These are phyloP conservation scores for Folsomia candida DNA, from an alignment of 2,888 invertebrate species.

Conservation along the genomic window DNA sequence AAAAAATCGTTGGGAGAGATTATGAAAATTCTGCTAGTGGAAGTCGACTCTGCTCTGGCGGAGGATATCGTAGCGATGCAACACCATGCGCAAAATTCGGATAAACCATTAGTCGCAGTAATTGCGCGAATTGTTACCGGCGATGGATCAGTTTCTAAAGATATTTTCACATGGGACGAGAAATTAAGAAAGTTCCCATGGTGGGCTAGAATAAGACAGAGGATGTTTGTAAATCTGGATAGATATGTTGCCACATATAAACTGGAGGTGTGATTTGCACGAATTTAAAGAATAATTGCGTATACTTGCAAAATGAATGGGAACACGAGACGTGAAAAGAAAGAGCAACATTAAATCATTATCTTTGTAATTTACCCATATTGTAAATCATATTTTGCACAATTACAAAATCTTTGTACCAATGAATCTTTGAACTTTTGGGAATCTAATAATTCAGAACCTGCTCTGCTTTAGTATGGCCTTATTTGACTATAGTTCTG, in stretches of 20 bases:
- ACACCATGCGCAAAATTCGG: slow-evolving; percentile 30
- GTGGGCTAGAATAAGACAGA: slow-evolving; percentile 35
- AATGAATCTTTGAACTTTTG: too few species aligned
- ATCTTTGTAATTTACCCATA: too few species aligned
- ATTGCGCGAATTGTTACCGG: slow-evolving; percentile 35
- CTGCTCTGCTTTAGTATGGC: too few species aligned
- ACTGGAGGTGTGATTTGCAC: not conserved
- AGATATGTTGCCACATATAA: slow-evolving; percentile 27
- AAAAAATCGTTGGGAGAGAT: slow-evolving; percentile 24
- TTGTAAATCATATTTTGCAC: too few species aligned
- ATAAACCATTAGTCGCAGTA: slow-evolving; percentile 24
- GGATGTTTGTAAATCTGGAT: slow-evolving; percentile 36
- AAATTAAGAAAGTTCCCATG: slow-evolving; percentile 36
- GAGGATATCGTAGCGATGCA: slow-evolving; percentile 39
- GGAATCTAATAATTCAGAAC: too few species aligned
- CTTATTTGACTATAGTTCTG: too few species aligned
- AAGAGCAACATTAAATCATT: too few species aligned
- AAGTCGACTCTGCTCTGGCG: slow-evolving; percentile 31
- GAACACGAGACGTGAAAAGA: too few species aligned
- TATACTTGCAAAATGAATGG: too few species aligned
- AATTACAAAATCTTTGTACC: too few species aligned
- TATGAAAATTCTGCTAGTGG: slow-evolving; percentile 33
- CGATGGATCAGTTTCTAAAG: slow-evolving; percentile 31
- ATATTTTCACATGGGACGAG: slow-evolving; percentile 34
- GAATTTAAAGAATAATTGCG: too few species aligned